Base-by-base conservation (phyloP, 2,888 invertebrate genomes). In the Acleris holmiana region DNA sequence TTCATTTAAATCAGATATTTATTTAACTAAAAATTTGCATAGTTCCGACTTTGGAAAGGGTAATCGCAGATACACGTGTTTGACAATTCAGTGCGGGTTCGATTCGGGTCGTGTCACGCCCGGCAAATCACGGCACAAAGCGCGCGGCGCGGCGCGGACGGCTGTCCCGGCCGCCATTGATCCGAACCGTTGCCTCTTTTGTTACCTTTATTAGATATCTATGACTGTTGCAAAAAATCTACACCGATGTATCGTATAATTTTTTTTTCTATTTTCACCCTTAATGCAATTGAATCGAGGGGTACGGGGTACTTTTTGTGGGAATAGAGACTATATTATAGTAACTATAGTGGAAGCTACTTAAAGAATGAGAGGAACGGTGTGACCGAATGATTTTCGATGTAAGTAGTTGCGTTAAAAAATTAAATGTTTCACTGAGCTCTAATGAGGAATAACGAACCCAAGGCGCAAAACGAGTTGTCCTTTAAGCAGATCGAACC, bases 101-200 rank as follows among this genome's bases (percentile, higher is more conserved):
- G 21, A 21, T 58, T 53, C 23, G 60, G 66, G 61, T 50, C 51
- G 56, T 55, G 79, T 80, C 82, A 83, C 84, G 84, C 84, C 84
- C 80, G 77, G 75, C 74, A 73, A 74, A 77, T 80, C 70, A 73
- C 40, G 61, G 66, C 74, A 83, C 78, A 84, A 84, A 76, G 71
- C 68, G 66, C 66, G 74, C 76, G 71, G 73, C 71, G 71, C 69
- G 71, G 67, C 64, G 68, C 69, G 35, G 35, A 35, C 35, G 35
- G 35, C 68, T 68, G 70, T 53, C 65, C 49, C 40, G 57, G 35
- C 35, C 35, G 23, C 58, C 59, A 66, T 69, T 71, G 72, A 74
- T 57, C 67, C 62, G 71, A 76, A 72, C 76, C 76, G 80, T 79
- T 74, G 73, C 35, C 35, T 35, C 71, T 58, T 46, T 69, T 69